Percentiles rank a stretch among this genome's conserved stretches.
Evolutionary conservation across 2,888 invertebrate species (phyloP).

Genomic region (Vesta saturnalis): DNA sequence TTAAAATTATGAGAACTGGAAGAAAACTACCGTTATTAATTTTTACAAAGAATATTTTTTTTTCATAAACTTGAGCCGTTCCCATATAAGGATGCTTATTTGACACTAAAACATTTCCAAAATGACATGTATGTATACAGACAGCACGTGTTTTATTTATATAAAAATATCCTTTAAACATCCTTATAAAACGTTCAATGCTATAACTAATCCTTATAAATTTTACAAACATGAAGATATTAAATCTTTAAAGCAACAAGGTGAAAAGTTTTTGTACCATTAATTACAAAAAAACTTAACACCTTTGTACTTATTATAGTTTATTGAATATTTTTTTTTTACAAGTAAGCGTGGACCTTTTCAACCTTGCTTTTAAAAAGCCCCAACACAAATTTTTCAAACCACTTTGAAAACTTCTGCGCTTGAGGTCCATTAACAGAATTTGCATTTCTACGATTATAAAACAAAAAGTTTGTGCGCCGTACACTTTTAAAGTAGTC

Average conservation of each 20-base stretch:
- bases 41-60: constrained; percentile 2
- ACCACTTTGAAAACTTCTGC: constrained; percentile 10
- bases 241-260: neutral
- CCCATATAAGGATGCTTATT: neutral
- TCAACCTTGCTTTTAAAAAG: constrained; percentile 42
- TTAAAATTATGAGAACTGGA: constrained; percentile 30
- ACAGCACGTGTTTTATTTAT: neutral
- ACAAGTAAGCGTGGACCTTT: constrained; percentile 44
- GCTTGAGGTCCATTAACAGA: constrained; percentile 10
- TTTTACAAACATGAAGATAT: neutral
- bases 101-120: neutral
- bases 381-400: constrained; percentile 28
- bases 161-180: neutral
- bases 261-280: neutral
- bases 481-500: constrained; percentile 46
- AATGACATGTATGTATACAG: too few relatives aligned
- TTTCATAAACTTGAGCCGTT: neutral
- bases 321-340: too few relatives aligned
- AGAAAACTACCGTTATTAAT: constrained; percentile 20
- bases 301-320: too few relatives aligned
- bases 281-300: neutral
- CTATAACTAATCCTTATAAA: neutral
- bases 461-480: constrained; percentile 42
- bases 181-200: neutral
- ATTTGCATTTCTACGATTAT: constrained; percentile 33